phyloP scores from a whole-genome alignment of 2,113 vertebrate species.

The Python bivittatus region DNA sequence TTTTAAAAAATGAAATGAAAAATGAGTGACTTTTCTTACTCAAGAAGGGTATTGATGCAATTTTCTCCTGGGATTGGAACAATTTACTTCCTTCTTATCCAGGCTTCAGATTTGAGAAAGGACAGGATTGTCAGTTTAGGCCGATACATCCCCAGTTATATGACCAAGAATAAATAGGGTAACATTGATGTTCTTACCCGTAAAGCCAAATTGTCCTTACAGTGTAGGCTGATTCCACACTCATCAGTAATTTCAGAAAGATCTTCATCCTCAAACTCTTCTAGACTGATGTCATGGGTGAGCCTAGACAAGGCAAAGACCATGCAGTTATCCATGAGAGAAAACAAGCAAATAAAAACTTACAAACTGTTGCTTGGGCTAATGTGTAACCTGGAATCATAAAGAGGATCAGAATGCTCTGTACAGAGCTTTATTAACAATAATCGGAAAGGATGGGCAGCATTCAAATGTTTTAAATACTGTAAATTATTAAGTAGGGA shows the following conservation, averaged over 20 bases:
- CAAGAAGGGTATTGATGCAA: background rate
- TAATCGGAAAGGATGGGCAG: background rate
- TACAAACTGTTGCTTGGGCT: background rate
- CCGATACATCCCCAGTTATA: background rate
- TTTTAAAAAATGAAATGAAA: background rate
- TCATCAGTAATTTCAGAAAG: slow-evolving; percentile 96
- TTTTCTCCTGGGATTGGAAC: background rate
- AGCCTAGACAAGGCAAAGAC: slow-evolving; percentile 77
- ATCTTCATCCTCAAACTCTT: slow-evolving; percentile 98
- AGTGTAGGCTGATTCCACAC: slow-evolving; percentile 91
- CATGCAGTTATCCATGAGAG: slow-evolving; percentile 35
- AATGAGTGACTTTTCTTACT: background rate
- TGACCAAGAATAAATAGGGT: background rate
- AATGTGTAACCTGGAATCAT: background rate
- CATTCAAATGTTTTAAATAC: too few species aligned
- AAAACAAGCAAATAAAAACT: background rate
- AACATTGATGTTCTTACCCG: slow-evolving; percentile 73
- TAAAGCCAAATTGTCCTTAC: slow-evolving; percentile 83
- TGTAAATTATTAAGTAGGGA: background rate
- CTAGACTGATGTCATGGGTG: slow-evolving; percentile 96
- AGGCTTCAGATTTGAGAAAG: background rate
- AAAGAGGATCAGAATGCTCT: background rate
- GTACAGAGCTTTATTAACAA: background rate
- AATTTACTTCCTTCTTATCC: background rate
- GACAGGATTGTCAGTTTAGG: too few species aligned